A percentile compares a stretch with the other conserved stretches of the same genome.
These are phyloP conservation scores for Vandiemenella viatica DNA, from an alignment of 2,888 invertebrate species.

Conservation along the genomic window DNA sequence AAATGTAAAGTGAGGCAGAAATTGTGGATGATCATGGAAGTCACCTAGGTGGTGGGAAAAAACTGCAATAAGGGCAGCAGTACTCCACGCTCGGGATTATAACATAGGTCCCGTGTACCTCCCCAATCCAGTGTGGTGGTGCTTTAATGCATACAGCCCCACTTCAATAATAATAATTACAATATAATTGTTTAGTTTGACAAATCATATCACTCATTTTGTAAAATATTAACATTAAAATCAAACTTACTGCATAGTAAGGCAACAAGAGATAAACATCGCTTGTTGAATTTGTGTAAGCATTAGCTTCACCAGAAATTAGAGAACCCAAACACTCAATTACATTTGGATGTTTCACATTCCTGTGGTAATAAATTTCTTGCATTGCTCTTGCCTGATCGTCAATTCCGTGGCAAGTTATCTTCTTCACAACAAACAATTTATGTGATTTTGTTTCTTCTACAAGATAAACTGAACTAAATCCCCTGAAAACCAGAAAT, in stretches of 20 bases:
- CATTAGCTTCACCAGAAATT: conserved; percentile 44
- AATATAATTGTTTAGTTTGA: too few species aligned
- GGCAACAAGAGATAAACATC: conserved; percentile 60
- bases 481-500: conserved; percentile 59
- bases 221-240: not conserved
- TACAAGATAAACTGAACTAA: conserved; percentile 62
- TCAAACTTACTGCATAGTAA: conserved; percentile 33
- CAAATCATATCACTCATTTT: not conserved
- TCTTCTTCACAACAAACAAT: conserved; percentile 61
- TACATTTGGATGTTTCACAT: conserved; percentile 55
- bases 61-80: too few species aligned
- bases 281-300: conserved; percentile 49
- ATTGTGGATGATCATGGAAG: too few species aligned
- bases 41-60: too few species aligned
- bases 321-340: conserved; percentile 54
- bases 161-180: too few species aligned
- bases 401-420: conserved; percentile 61
- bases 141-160: too few species aligned
- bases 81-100: too few species aligned
- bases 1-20: too few species aligned
- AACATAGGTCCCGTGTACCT: too few species aligned
- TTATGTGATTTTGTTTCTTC: conserved; percentile 49
- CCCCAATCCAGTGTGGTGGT: too few species aligned
- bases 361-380: conserved; percentile 58
- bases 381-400: conserved; percentile 55